A percentile compares a stretch with the other conserved stretches of the same genome.
phyloP scores from a whole-genome alignment of 2,797 vertebrate genomes.

The Taeniopygia guttata region DNA sequence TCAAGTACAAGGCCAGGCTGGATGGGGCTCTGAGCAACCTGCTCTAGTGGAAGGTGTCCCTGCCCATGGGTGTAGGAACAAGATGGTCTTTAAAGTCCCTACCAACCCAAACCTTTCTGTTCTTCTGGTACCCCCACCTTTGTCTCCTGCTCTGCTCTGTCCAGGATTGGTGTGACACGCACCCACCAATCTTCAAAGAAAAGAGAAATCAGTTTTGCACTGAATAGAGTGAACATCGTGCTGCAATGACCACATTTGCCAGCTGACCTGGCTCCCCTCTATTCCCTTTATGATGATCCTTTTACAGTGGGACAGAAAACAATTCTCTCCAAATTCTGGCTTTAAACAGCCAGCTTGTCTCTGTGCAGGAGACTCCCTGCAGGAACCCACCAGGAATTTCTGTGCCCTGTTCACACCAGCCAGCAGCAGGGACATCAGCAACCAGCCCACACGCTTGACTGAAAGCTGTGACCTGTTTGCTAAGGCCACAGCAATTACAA shows the following conservation, averaged over 20 bases:
- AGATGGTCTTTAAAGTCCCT: not conserved
- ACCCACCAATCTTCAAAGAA: not conserved
- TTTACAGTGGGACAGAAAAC: not conserved
- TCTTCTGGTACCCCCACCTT: not conserved
- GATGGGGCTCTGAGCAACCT: not conserved
- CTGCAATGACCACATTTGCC: not conserved
- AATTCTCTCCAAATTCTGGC: not conserved
- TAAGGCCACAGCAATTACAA: not conserved
- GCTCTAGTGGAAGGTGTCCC: not conserved
- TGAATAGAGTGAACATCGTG: not conserved
- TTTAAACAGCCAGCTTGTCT: not conserved
- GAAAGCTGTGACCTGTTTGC: not conserved
- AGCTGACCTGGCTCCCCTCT: not conserved
- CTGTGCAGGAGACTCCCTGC: not conserved
- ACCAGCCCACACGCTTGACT: accelerated
- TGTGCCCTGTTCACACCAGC: not conserved
- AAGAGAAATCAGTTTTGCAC: not conserved
- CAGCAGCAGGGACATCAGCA: not conserved
- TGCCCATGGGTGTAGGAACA: too few relatives aligned
- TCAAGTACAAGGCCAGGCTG: not conserved
- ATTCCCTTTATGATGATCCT: not conserved
- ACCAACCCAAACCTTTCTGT: not conserved
- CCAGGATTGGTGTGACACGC: too few relatives aligned
- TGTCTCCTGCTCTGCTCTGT: not conserved
- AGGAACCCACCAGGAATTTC: not conserved